These are phyloP conservation scores for Mesoclemmys tuberculata DNA, from an alignment of 2,113 vertebrate species.

Conservation along the genomic window DNA sequence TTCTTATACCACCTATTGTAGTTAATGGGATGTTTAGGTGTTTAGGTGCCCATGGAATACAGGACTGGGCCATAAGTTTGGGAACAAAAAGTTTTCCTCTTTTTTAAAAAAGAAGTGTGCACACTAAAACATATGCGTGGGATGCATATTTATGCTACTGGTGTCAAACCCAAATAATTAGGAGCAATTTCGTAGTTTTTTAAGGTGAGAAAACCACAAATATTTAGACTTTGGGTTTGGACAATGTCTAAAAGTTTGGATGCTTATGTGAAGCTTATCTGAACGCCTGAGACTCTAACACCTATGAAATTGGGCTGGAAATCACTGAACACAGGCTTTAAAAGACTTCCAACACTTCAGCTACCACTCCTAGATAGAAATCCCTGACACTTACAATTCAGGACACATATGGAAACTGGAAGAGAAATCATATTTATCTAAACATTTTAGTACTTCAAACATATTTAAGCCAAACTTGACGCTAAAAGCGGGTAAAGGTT, in stretches of 20 bases:
- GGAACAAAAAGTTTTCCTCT: neutral
- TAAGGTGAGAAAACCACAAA: neutral
- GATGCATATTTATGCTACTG: neutral
- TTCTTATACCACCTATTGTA: neutral
- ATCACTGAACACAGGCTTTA: neutral
- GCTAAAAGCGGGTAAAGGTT: neutral
- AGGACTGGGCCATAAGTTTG: neutral
- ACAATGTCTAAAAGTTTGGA: neutral
- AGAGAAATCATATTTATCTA: neutral
- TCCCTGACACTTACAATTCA: neutral
- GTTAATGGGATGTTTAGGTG: neutral
- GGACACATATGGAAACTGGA: neutral
- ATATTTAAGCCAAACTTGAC: neutral
- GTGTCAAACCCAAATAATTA: neutral
- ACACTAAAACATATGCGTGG: neutral
- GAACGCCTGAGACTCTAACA: neutral
- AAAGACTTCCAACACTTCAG: neutral
- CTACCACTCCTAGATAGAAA: neutral
- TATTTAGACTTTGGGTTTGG: neutral
- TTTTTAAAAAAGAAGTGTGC: neutral
- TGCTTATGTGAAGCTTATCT: neutral
- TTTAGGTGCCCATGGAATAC: neutral
- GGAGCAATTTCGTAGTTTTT: neutral
- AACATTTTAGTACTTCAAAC: neutral
- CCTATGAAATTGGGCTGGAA: neutral